Evolutionary conservation across 1,140 invertebrate species (phyloP), one percentile per base, ranked within the genome.

Genomic region (Scylla paramamosain): DNA sequence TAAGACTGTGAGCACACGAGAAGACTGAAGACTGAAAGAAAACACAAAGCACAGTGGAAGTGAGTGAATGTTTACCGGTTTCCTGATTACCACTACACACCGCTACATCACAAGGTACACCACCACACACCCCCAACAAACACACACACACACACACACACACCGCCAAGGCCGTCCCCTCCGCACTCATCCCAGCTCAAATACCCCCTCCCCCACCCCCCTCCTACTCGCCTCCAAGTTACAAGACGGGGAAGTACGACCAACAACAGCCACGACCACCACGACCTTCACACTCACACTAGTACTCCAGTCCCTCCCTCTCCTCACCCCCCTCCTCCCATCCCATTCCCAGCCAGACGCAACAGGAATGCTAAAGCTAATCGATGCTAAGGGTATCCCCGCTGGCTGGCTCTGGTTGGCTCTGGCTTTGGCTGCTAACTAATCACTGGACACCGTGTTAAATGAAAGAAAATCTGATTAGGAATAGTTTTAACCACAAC

Each of bases 81-180:
- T n/a, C 31, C 83, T n/a, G 12, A 84, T 32, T n/a, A 16, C 83
- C 83, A 84, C 83, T n/a, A 84, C 31, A 28, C 83, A 28, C 31
- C 14, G n/a, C n/a, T 84, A 84, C 1, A 32, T 12, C 52, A 20
- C 52, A 20, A 59, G 83, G 12, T n/a, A 84, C 28, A 82, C 77
- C 20, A 82, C 77, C 20, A 28, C 20, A 28, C 20, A 82, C 77
- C 20, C 20, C 77, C 20, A 20, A 3, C 77, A 82, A 20, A 82
- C 77, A 82, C 77, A 82, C 77, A 82, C 77, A 82, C 77, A 3
- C 77, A 82, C 1, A 82, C 77, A 82, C 77, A 82, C 77, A 82
- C 77, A 82, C 77, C 59, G 10, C 10, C 83, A 28, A 86, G 28
- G 14, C 12, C 83, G 32, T 32, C 83, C 12, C 83, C 28, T 29